Evolutionary conservation across 1,140 invertebrate species (phyloP).

Genomic region (Drosophila orena): DNA sequence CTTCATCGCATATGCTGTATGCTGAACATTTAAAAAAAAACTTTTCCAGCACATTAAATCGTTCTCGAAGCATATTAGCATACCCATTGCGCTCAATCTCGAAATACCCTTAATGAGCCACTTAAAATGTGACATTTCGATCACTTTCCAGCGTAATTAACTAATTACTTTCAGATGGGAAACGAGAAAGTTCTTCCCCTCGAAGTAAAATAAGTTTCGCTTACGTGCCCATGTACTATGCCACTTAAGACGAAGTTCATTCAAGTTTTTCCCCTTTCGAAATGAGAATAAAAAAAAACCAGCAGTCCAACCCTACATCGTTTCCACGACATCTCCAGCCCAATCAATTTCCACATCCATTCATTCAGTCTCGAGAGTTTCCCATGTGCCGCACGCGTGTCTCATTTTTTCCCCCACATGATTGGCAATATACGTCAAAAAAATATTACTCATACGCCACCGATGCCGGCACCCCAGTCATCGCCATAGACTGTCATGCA

Average conservation of each 20-base stretch:
- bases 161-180: background rate
- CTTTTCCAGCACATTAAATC: background rate
- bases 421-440: constrained; percentile 15
- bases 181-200: constrained; percentile 3
- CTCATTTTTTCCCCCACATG: constrained; percentile 15
- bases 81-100: background rate
- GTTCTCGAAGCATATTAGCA: constrained; percentile 8
- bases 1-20: too few relatives aligned
- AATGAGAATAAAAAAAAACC: background rate
- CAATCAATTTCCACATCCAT: background rate
- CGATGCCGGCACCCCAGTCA: constrained; percentile 9
- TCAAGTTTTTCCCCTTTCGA: background rate
- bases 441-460: constrained; percentile 74
- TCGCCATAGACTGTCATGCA: constrained; percentile 26
- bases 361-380: constrained; percentile 11
- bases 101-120: constrained; percentile 3
- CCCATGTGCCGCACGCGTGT: constrained; percentile 29
- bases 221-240: background rate
- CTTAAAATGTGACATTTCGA: background rate
- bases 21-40: background rate
- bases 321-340: background rate
- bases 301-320: background rate
- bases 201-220: background rate
- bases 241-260: background rate
- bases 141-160: background rate